phyloP scores from a whole-genome alignment of 2,888 invertebrate species.

The Plemyria rubiginata region DNA sequence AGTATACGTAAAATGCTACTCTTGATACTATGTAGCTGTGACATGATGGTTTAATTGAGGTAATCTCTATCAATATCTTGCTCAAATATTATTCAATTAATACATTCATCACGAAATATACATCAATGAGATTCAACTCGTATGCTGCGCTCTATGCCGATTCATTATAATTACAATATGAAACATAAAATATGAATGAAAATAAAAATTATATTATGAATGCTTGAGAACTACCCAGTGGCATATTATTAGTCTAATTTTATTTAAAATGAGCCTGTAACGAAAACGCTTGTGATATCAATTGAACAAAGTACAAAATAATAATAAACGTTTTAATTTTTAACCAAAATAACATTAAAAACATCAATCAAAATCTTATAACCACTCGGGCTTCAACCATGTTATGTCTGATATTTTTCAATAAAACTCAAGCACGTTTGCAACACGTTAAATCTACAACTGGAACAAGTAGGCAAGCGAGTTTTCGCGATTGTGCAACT shows the following conservation, averaged over 20 bases:
- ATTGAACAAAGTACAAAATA: not conserved
- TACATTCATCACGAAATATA: slow-evolving; percentile 16
- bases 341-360: not conserved
- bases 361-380: not conserved
- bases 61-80: too few species aligned
- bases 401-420: not conserved
- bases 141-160: not conserved
- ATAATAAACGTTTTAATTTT: not conserved
- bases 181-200: not conserved
- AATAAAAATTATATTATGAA: not conserved
- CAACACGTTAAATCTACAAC: slow-evolving; percentile 22
- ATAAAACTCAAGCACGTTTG: slow-evolving; percentile 20
- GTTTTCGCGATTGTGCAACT: slow-evolving; percentile 52
- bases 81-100: slow-evolving; percentile 17
- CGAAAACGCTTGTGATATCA: not conserved
- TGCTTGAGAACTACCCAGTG: slow-evolving; percentile 7
- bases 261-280: not conserved
- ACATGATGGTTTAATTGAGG: too few species aligned
- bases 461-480: slow-evolving; percentile 40
- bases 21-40: too few species aligned
- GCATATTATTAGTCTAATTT: not conserved
- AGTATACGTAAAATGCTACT: too few species aligned
- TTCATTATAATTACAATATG: slow-evolving; percentile 2
- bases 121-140: slow-evolving; percentile 25
- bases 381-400: slow-evolving; percentile 1